Conservation (phyloP, 2,888 invertebrate genomes). For the Watsonalla binaria region DNA sequence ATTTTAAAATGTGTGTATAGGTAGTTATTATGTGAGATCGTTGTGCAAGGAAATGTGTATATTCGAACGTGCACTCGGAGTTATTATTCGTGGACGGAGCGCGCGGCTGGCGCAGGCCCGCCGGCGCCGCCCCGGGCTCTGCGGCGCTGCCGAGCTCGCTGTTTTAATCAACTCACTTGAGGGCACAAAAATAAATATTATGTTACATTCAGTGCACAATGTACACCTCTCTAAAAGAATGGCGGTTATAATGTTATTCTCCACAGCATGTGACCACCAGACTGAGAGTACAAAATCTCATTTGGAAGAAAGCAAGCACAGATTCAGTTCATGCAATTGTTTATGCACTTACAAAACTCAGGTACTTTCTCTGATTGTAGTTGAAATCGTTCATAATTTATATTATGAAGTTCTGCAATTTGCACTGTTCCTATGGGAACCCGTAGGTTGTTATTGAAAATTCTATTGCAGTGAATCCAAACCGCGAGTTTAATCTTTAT, state of each 20-base stretch:
- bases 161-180: constrained; percentile 49
- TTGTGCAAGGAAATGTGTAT: constrained; percentile 9
- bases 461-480: too few species aligned
- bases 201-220: constrained; percentile 21
- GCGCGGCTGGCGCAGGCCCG: constrained; percentile 17
- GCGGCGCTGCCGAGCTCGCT: constrained; percentile 32
- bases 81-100: constrained; percentile 34
- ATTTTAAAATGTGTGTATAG: not conserved
- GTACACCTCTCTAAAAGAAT: constrained; percentile 6
- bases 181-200: constrained; percentile 41
- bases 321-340: too few species aligned
- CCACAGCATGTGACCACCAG: not conserved
- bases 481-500: too few species aligned
- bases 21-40: not conserved
- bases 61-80: constrained; percentile 6
- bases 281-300: too few species aligned
- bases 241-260: not conserved
- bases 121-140: constrained; percentile 27
- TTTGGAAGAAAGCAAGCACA: too few species aligned
- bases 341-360: too few species aligned
- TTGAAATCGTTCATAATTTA: too few species aligned
- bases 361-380: too few species aligned
- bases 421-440: too few species aligned
- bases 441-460: too few species aligned
- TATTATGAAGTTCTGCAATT: too few species aligned